Conservation (phyloP, 2,888 invertebrate species). For the Lycia hirtaria region DNA sequence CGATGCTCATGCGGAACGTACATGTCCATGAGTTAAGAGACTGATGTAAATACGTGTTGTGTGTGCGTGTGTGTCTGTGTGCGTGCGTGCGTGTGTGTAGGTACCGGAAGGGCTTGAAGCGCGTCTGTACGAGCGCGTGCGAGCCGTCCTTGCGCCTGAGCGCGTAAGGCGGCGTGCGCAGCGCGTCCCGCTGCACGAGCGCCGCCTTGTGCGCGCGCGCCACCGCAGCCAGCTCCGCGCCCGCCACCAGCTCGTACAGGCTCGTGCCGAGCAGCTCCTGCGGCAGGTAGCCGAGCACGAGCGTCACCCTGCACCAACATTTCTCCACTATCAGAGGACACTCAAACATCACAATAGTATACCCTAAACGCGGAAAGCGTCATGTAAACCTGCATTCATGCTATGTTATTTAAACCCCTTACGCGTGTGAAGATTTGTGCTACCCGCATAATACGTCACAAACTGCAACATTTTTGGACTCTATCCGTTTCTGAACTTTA, state of each 20-base stretch:
- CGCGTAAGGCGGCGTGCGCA: constrained; percentile 90
- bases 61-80: background rate
- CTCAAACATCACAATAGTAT: too few species aligned
- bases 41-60: background rate
- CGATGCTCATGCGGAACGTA: too few species aligned
- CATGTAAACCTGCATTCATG: too few species aligned
- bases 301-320: constrained; percentile 88
- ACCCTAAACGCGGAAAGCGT: too few species aligned
- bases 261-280: constrained; percentile 97
- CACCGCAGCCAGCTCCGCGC: constrained; percentile 91
- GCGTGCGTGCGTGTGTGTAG: background rate
- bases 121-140: constrained; percentile 90
- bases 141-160: constrained; percentile 92
- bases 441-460: too few species aligned
- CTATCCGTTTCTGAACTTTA: too few species aligned
- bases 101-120: constrained; percentile 93
- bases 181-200: constrained; percentile 86
- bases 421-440: too few species aligned
- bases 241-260: constrained; percentile 96
- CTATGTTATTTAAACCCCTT: too few species aligned
- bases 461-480: too few species aligned
- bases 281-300: constrained; percentile 95
- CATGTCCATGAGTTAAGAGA: too few species aligned
- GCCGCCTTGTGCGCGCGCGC: constrained; percentile 94
- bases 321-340: too few species aligned